Evolutionary conservation across 1,140 invertebrate species (phyloP), one percentile per base, ranked within the genome.

Genomic region (Pogonomyrmex barbatus): DNA sequence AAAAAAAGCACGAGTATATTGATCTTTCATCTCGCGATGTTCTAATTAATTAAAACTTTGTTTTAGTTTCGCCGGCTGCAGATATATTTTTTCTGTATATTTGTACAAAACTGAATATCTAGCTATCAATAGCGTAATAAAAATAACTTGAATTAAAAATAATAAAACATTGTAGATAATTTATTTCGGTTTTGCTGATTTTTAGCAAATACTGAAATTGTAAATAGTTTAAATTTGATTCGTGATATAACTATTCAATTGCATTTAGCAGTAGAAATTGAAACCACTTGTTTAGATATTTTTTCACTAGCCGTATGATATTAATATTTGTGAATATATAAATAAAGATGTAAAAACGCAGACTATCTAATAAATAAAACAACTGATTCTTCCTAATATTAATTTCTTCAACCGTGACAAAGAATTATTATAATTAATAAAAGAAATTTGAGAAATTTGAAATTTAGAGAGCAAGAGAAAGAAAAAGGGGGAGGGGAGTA

Each of bases 1-100:
- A 62, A 86, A 68, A 24, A 12, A 68, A 78, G 52, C n/a, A 24
- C 14, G 39, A 10, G 8, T 24, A 36, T 62, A 67, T 88, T 24
- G 30, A 30, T 81, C 76, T 50, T 42, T 60, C 39, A 67, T 71
- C 5, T 33, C 54, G 68, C 30, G 67, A 79, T 39, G 17, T 2
- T 73, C 17, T 78, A 8, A 36, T 54, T 50, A 76, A 88, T 86
- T 88, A 88, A 79, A 17, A 45, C 10, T 5, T 24, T 65, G 77
- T 79, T 89, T 88, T 79, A 50, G 81, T 75, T 88, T 14, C 17
- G 14, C 30, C n/a, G 52, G 1, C 33, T 39, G 30, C 30, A 39
- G n/a, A 47, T 47, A 36, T 68, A 50, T 54, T 76, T 76, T 58
- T 76, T 56, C 47, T 6, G 9, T 14, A 45, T 45, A 39, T 58